These are phyloP conservation scores for Cnemophilus loriae DNA, from an alignment of 2,113 vertebrate species.

Conservation along the genomic window DNA sequence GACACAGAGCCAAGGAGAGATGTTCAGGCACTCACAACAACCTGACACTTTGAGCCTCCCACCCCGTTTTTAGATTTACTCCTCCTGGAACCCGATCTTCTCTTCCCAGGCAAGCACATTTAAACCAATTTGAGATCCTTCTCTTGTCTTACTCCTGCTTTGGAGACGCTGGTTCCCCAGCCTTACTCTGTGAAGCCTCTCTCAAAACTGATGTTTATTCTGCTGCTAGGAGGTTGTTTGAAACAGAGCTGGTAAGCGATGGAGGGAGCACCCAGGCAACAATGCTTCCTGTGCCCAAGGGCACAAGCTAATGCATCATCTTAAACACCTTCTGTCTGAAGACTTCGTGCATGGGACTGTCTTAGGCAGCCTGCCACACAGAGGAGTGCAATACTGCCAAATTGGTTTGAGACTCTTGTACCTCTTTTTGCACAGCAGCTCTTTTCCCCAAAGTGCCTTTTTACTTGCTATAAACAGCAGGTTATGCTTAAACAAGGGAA, in stretches of 20 bases:
- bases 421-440: not conserved
- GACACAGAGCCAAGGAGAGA: not conserved
- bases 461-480: not conserved
- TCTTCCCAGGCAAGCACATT: not conserved
- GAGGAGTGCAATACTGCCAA: not conserved
- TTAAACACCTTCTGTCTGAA: not conserved
- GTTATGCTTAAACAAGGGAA: not conserved
- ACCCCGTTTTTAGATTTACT: not conserved
- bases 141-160: not conserved
- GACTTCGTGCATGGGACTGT: not conserved
- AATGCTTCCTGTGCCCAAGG: not conserved
- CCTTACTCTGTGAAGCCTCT: not conserved
- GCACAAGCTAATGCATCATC: not conserved
- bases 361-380: not conserved
- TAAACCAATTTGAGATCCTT: not conserved
- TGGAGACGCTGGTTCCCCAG: not conserved
- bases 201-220: not conserved
- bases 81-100: not conserved
- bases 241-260: not conserved
- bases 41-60: not conserved
- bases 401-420: not conserved
- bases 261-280: not conserved
- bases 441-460: not conserved
- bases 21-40: not conserved
- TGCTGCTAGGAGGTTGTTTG: not conserved